A percentile compares a stretch with the other conserved stretches of the same genome.
Conservation (phyloP, 2,888 invertebrate species). For the Tubiluchus corallicola region DNA sequence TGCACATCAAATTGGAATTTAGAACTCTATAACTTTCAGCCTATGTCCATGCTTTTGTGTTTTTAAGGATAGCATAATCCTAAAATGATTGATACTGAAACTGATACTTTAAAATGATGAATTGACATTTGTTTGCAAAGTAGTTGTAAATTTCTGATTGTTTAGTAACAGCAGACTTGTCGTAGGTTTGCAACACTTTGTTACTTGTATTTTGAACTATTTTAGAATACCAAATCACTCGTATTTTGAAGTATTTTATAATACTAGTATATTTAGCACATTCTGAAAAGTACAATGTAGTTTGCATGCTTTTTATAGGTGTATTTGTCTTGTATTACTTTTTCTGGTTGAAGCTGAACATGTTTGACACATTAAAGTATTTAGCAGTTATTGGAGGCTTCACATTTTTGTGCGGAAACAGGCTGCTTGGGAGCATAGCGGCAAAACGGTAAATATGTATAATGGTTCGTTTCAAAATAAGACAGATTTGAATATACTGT, state of each 20-base stretch:
- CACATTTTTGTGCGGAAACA: slow-evolving; percentile 83
- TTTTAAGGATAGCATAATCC: no score
- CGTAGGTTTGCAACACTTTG: not conserved
- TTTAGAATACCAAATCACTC: no score
- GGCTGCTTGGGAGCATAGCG: slow-evolving; percentile 63
- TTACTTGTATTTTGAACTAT: not conserved
- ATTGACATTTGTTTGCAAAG: no score
- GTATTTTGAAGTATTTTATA: no score
- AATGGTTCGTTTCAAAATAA: no score
- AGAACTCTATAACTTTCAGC: no score
- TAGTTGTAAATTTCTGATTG: no score
- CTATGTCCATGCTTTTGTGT: no score
- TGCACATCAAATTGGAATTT: no score
- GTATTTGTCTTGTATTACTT: slow-evolving; percentile 69
- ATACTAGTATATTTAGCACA: not conserved
- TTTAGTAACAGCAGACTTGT: not conserved
- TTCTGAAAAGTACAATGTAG: not conserved
- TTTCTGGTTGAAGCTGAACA: slow-evolving; percentile 82
- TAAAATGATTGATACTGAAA: no score
- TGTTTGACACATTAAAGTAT: slow-evolving; percentile 87
- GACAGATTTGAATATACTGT: no score
- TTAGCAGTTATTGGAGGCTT: slow-evolving; percentile 61
- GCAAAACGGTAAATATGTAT: slow-evolving; percentile 22
- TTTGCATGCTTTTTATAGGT: slow-evolving; percentile 34
- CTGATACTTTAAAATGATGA: no score